A percentile compares a stretch with the other conserved stretches of the same genome.
phyloP scores from a whole-genome alignment of 2,113 vertebrate genomes.

The Oplegnathus fasciatus region DNA sequence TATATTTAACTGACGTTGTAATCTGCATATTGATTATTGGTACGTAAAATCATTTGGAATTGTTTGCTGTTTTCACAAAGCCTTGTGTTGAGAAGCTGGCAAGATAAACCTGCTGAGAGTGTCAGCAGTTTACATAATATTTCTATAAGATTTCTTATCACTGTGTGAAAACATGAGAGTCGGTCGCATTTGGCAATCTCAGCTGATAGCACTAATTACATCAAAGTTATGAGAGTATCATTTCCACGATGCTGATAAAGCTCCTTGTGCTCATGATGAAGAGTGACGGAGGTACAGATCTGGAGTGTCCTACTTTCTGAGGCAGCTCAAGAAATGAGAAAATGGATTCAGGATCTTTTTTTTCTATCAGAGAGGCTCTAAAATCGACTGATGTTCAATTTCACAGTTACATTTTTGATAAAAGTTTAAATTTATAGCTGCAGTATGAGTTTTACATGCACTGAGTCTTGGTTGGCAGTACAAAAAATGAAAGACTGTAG shows the following conservation, averaged over 20 bases:
- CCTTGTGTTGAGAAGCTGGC: background rate
- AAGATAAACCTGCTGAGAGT: background rate
- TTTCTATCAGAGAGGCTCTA: background rate
- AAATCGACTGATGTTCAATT: background rate
- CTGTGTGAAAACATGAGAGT: background rate
- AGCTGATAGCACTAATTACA: constrained; percentile 18
- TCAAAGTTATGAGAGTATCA: background rate
- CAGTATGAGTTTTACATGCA: background rate
- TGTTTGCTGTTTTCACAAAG: background rate
- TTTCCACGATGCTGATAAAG: constrained; percentile 17
- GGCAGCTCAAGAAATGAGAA: constrained; percentile 24
- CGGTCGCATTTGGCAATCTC: background rate
- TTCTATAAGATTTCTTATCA: background rate
- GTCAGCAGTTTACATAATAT: background rate
- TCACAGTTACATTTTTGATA: background rate
- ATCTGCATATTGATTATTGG: constrained; percentile 6
- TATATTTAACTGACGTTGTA: background rate
- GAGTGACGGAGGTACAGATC: constrained; percentile 36
- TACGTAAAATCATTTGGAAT: background rate
- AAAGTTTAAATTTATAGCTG: background rate
- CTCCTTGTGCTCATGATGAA: constrained; percentile 4
- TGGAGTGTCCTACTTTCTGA: constrained; percentile 54
- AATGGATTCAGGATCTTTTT: background rate
- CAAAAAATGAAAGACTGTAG: background rate
- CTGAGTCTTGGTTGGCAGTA: background rate